Percentiles rank a stretch among this genome's conserved stretches.
phyloP scores from a whole-genome alignment of 1,140 invertebrate species.

The Mya arenaria region DNA sequence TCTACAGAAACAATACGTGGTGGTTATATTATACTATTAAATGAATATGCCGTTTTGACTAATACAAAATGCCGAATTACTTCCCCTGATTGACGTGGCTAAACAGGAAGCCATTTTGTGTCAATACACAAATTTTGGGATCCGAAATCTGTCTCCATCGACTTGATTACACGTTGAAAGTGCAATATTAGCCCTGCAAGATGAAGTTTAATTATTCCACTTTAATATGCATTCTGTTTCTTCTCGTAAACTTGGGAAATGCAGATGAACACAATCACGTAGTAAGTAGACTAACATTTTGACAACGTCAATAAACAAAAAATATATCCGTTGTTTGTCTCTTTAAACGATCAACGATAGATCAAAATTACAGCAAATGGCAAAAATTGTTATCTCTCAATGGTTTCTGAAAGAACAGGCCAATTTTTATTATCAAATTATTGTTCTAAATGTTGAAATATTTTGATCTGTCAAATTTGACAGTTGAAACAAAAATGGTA shows the following conservation, averaged over 20 bases:
- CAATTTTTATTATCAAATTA: too few relatives aligned
- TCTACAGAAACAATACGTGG: too few relatives aligned
- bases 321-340: too few relatives aligned
- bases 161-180: background rate
- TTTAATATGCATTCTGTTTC: conserved; percentile 50
- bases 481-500: too few relatives aligned
- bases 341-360: too few relatives aligned
- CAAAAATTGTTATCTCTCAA: too few relatives aligned
- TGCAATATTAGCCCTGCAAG: conserved; percentile 14
- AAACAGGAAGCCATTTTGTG: background rate
- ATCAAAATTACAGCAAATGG: too few relatives aligned
- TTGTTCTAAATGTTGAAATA: too few relatives aligned
- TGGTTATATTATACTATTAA: too few relatives aligned
- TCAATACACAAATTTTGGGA: background rate
- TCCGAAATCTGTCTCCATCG: background rate
- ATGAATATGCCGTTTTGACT: too few relatives aligned
- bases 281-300: conserved; percentile 64
- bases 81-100: conserved; percentile 18
- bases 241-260: conserved; percentile 49
- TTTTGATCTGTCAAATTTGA: background rate
- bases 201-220: conserved; percentile 63
- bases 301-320: conserved; percentile 33
- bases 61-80: too few relatives aligned
- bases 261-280: conserved; percentile 74
- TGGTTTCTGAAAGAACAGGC: too few relatives aligned